Evolutionary conservation across 2,888 invertebrate species (phyloP).

Genomic region (Calameuta filiformis): DNA sequence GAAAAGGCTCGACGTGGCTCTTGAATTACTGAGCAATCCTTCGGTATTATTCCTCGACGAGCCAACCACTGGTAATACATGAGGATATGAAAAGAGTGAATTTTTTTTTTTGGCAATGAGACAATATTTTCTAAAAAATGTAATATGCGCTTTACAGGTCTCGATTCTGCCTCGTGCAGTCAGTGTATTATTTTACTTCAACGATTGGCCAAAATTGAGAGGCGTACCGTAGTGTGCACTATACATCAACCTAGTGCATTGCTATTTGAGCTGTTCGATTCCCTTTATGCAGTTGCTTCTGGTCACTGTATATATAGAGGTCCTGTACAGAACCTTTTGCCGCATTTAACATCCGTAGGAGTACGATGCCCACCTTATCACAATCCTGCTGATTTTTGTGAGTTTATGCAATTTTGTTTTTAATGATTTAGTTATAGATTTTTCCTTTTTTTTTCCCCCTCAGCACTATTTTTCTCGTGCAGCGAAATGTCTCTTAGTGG

Average conservation of each 20-base stretch:
- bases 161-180: conserved; percentile 89
- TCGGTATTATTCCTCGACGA: conserved; percentile 90
- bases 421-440: neutral
- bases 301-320: conserved; percentile 91
- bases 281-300: conserved; percentile 84
- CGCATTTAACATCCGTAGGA: conserved; percentile 80
- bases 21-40: conserved; percentile 87
- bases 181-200: conserved; percentile 86
- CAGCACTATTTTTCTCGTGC: neutral
- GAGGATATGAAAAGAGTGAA: neutral
- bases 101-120: too few relatives aligned
- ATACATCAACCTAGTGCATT: conserved; percentile 95
- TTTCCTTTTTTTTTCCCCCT: neutral
- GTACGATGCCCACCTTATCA: conserved; percentile 91
- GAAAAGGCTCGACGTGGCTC: conserved; percentile 83
- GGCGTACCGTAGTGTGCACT: conserved; percentile 90
- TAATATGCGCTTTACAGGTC: conserved; percentile 66
- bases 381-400: conserved; percentile 95
- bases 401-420: conserved; percentile 61
- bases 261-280: conserved; percentile 92
- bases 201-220: conserved; percentile 80
- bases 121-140: neutral
- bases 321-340: conserved; percentile 76
- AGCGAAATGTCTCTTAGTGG: neutral
- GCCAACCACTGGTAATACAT: conserved; percentile 75